Evolutionary conservation across 1,140 invertebrate genomes (phyloP), one percentile per base, ranked within the genome.

Genomic region (Hyles vespertilio): DNA sequence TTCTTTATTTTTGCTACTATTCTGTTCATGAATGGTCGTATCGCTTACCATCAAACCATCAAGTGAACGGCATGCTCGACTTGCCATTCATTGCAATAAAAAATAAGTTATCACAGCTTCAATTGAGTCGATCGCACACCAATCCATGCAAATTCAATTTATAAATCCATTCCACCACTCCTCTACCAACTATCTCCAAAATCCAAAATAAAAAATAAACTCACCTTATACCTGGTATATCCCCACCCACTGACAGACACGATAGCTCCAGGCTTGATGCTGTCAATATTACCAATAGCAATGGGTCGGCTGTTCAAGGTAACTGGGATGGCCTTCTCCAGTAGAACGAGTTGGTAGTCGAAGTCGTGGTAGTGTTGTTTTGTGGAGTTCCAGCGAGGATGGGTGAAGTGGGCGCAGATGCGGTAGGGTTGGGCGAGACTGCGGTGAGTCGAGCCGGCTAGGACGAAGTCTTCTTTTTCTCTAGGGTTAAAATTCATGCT

Each of bases 401-500:
- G 84, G 11, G 70, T 63, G 68, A 82, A 84, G 51, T 84, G 84
- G 0, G 79, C 74, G 51, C 84, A 87, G 34, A 87, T 72, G 3
- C 7, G 63, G 51, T 77, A 84, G 1, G 56, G 65, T 3, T 36
- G 47, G 0, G 71, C 59, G 1, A 61, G 12, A 40, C 66, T 76
- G 9, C 75, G 67, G 5, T 66, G 60, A 0, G 81, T 80, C 1
- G 81, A 80, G 0, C 84, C 84, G 0, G 72, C 75, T 36, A 68
- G 64, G 0, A 87, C 62, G 51, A 65, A 77, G 0, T 64, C 51
- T 3, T 81, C 74, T 51, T 59, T 72, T 2, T 69, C 64, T 50
- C 81, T 84, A 63, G 3, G 70, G 67, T 55, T 11, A 32, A 56
- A 34, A 3, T 0, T 33, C 22, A 22, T 22, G 22, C 0, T 33